Evolutionary conservation across 2,888 invertebrate genomes (phyloP), one percentile per base, ranked within the genome.

Genomic region (Mactromeris polynyma): DNA sequence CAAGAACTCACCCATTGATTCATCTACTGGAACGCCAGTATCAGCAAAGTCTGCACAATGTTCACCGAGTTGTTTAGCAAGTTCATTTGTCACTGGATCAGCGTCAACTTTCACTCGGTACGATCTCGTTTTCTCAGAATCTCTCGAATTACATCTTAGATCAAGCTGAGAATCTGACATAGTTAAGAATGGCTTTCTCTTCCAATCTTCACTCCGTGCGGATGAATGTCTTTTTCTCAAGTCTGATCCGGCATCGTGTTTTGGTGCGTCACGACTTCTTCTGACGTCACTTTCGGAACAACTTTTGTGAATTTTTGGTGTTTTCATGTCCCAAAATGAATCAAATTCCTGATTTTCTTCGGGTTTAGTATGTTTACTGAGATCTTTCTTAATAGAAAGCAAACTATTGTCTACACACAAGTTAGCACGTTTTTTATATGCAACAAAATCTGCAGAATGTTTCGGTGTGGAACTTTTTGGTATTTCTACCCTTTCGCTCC

Each of bases 401-500:
- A 86, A 36, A 51, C 51, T 69, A 46, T 42, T 33, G 9, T 64
- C 73, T 31, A 4, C 51, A 4, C 36, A 78, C n/a, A 36, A 17
- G n/a, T 38, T 78, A 14, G 51, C n/a, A 54, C 84, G 84, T 42
- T 36, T 82, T 31, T 40, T 87, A 31, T 81, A 58, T 2, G 78
- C 78, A 26, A 14, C 21, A 19, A 14, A 21, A 31, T 77, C 81
- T 2, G 81, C 26, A 0, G 46, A 26, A 11, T 83, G 87, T 77
- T 86, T 90, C 21, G 91, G 91, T 17, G 91, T 92, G 2, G 91
- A 92, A 73, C 84, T 89, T 85, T 81, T 89, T n/a, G 90, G 91
- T 36, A 80, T 64, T n/a, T 78, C 51, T 6, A 84, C 79, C 36
- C 82, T 42, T n/a, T 88, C 64, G 6, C 85, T 79, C 88, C 84